Evolutionary conservation across 1,140 invertebrate genomes (phyloP).

Genomic region (Theocolax elegans): DNA sequence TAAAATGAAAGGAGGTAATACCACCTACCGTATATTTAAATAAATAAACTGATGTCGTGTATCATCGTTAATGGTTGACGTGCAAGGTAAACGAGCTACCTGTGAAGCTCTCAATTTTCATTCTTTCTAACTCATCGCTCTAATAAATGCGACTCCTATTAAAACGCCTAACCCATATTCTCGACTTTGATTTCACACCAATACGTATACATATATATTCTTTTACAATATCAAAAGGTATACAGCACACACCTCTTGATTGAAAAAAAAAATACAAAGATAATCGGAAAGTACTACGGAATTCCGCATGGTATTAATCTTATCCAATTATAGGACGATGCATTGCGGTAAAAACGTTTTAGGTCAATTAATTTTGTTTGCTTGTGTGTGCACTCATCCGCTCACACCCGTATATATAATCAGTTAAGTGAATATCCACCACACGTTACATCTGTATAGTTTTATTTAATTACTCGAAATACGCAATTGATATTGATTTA

Average conservation of each 20-base stretch:
- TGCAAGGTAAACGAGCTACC: neutral
- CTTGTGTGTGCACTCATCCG: neutral
- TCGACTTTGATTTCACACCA: constrained; percentile 7
- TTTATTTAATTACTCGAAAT: neutral
- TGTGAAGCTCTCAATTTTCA: constrained; percentile 15
- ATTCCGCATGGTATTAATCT: neutral
- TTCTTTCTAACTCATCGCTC: constrained; percentile 1
- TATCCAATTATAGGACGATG: constrained; percentile 11
- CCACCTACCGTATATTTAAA: neutral
- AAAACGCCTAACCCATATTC: constrained; percentile 31
- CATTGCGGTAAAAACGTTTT: neutral
- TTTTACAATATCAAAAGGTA: neutral
- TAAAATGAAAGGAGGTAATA: too few species aligned
- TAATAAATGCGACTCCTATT: constrained; percentile 20
- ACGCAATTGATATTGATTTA: too few species aligned
- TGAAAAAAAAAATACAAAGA: too few species aligned
- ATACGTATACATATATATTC: too few species aligned
- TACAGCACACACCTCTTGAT: too few species aligned
- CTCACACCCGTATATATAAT: too few species aligned
- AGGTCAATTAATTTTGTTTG: constrained; percentile 1
- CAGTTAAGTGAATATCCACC: neutral
- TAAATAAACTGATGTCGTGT: neutral
- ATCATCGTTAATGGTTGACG: neutral
- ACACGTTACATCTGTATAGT: neutral
- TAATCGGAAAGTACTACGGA: too few species aligned